A percentile compares a stretch with the other conserved stretches of the same genome.
Conservation (phyloP, 2,113 vertebrate genomes). For the Epinephelus cyanopodus region DNA sequence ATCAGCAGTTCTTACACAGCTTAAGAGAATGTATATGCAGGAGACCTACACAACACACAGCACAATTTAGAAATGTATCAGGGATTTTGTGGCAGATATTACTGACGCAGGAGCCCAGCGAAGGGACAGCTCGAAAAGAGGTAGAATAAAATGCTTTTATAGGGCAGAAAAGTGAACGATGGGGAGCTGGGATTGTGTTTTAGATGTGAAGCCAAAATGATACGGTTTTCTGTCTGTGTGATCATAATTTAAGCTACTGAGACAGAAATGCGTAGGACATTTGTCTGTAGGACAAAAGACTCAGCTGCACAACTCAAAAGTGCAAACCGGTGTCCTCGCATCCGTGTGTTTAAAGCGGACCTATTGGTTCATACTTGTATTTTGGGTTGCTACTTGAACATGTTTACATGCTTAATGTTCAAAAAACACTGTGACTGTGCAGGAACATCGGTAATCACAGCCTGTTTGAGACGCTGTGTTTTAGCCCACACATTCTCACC, state of each 20-base stretch:
- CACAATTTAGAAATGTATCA: slow-evolving; percentile 57
- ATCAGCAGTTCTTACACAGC: slow-evolving; percentile 68
- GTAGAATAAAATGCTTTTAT: slow-evolving; percentile 57
- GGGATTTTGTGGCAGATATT: slow-evolving; percentile 52
- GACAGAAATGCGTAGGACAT: slow-evolving; percentile 33
- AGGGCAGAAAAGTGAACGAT: slow-evolving; percentile 13
- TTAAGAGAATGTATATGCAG: slow-evolving; percentile 60
- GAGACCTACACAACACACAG: slow-evolving; percentile 45
- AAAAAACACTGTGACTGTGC: too few relatives aligned
- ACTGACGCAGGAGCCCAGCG: slow-evolving; percentile 20
- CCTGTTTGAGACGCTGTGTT: too few relatives aligned
- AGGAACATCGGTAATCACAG: too few relatives aligned
- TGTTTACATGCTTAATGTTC: too few relatives aligned
- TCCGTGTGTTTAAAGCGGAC: not conserved
- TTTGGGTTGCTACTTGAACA: too few relatives aligned
- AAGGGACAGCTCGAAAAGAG: slow-evolving; percentile 42
- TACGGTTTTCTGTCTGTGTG: slow-evolving; percentile 53
- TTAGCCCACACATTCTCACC: too few relatives aligned
- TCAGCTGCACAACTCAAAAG: slow-evolving; percentile 34
- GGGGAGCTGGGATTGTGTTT: slow-evolving; percentile 44
- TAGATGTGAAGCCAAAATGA: slow-evolving; percentile 60
- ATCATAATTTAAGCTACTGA: slow-evolving; percentile 58
- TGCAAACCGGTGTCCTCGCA: not conserved
- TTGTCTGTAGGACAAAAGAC: slow-evolving; percentile 23
- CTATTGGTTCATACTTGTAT: too few relatives aligned